A percentile compares a stretch with the other conserved stretches of the same genome.
Conservation (phyloP, 2,113 vertebrate genomes). For the Vidua macroura region DNA sequence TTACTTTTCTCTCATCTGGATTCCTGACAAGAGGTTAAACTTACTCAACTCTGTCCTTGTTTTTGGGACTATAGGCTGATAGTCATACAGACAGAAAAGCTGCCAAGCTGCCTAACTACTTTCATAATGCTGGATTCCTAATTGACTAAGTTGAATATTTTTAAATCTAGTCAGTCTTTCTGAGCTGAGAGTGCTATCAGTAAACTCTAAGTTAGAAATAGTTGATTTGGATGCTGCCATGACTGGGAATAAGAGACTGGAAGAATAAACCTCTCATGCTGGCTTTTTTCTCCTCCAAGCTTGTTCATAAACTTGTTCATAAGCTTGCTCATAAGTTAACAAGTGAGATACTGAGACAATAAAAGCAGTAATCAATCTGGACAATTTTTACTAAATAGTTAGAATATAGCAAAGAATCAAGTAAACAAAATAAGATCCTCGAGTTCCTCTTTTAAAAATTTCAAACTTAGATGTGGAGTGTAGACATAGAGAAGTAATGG, state of each 20-base stretch:
- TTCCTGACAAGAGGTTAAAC: not conserved
- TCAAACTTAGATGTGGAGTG: not conserved
- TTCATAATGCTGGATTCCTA: not conserved
- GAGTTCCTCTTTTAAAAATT: not conserved
- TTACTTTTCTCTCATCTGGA: not conserved
- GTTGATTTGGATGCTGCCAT: not conserved
- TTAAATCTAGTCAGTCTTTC: not conserved
- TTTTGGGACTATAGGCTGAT: not conserved
- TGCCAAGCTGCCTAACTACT: not conserved
- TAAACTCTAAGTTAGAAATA: not conserved
- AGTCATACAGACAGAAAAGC: not conserved
- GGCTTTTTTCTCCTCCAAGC: not conserved
- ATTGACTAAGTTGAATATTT: not conserved
- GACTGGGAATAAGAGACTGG: not conserved
- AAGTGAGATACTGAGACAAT: not conserved
- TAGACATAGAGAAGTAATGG: not conserved
- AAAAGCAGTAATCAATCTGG: not conserved
- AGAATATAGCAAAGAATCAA: not conserved
- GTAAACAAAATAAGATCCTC: not conserved
- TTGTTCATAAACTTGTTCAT: not conserved
- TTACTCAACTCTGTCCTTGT: not conserved
- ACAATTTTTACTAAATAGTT: not conserved
- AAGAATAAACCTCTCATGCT: not conserved
- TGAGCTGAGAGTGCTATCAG: not conserved
- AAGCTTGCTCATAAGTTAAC: not conserved